Evolutionary conservation across 1,140 invertebrate genomes (phyloP).

Genomic region (honey bee (Apis mellifera)): DNA sequence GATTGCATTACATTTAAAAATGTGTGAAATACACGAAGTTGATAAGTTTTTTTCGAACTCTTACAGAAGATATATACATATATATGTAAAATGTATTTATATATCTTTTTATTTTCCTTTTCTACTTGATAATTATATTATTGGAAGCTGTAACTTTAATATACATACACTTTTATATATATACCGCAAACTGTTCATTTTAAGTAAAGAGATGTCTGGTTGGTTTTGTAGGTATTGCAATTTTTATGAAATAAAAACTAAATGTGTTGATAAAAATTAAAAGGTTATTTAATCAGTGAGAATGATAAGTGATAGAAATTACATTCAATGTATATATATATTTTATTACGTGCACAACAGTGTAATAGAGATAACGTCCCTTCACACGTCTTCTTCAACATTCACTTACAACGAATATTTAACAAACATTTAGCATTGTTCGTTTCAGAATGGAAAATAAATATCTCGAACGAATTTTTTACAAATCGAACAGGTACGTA

Average conservation of each 20-base stretch:
- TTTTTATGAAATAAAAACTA: background rate
- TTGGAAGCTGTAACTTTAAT: background rate
- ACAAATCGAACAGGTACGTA: conserved; percentile 47
- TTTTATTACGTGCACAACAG: conserved; percentile 19
- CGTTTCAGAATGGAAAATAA: background rate
- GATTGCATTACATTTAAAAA: background rate
- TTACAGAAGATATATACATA: background rate
- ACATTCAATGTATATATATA: background rate
- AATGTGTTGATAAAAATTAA: too few species aligned
- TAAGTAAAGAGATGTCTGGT: conserved; percentile 17
- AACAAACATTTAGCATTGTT: background rate
- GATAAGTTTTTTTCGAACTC: background rate
- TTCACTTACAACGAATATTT: background rate
- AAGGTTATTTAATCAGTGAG: too few species aligned
- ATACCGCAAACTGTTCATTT: background rate
- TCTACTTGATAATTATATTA: background rate
- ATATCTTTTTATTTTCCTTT: background rate
- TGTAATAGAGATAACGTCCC: conserved; percentile 1
- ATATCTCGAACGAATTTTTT: background rate
- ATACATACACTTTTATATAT: background rate
- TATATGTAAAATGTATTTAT: too few species aligned
- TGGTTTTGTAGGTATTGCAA: background rate
- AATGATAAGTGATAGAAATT: background rate
- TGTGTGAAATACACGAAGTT: background rate
- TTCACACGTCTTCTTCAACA: conserved; percentile 1